A percentile compares a stretch with the other conserved stretches of the same genome.
These are phyloP conservation scores for Pagetopsis macropterus DNA, from an alignment of 2,797 vertebrate genomes.

Conservation along the genomic window DNA sequence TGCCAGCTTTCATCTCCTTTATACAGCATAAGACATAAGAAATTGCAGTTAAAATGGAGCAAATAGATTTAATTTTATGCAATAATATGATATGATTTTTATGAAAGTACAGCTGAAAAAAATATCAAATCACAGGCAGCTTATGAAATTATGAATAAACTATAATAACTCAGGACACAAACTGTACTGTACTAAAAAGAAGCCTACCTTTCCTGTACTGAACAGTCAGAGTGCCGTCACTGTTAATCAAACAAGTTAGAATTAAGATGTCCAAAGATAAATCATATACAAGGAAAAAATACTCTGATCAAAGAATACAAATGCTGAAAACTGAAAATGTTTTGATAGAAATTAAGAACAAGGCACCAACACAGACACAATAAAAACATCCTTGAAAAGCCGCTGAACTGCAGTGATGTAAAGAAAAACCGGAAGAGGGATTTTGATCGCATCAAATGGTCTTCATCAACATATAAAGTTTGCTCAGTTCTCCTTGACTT, in stretches of 20 bases:
- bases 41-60: slow-evolving; percentile 46
- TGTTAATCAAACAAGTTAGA: slow-evolving; percentile 1
- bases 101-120: slow-evolving; percentile 32
- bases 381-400: slow-evolving; percentile 42
- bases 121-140: slow-evolving; percentile 4
- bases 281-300: background rate
- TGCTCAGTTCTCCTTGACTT: background rate
- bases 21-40: slow-evolving; percentile 35
- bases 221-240: background rate
- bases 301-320: slow-evolving; percentile 36
- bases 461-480: slow-evolving; percentile 18
- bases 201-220: too few species aligned
- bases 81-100: slow-evolving; percentile 40
- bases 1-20: slow-evolving; percentile 48
- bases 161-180: slow-evolving; percentile 31
- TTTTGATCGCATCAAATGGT: background rate
- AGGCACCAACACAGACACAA: slow-evolving; percentile 51
- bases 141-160: slow-evolving; percentile 19
- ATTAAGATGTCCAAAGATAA: slow-evolving; percentile 14
- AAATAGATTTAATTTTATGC: slow-evolving; percentile 44
- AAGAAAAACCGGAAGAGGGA: slow-evolving; percentile 18
- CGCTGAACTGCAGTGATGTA: slow-evolving; percentile 9
- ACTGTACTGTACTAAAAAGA: background rate
- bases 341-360: slow-evolving; percentile 45
- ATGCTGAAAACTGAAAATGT: slow-evolving; percentile 32